A percentile compares a stretch with the other conserved stretches of the same genome.
These are phyloP conservation scores for Drosophila kuntzei DNA, from an alignment of 2,888 invertebrate genomes.

Conservation along the genomic window DNA sequence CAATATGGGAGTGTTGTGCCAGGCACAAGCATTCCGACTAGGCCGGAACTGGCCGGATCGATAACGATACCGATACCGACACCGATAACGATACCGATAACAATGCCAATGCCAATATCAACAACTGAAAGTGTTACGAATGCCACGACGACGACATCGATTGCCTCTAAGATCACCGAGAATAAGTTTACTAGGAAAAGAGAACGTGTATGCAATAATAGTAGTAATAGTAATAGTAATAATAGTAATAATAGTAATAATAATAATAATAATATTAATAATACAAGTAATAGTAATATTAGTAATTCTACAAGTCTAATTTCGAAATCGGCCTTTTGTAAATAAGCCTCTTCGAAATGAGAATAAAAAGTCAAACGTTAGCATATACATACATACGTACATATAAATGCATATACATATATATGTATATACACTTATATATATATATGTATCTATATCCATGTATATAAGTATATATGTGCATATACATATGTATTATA, in stretches of 20 bases:
- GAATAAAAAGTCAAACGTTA: slow-evolving; percentile 77
- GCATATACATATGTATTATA: too few species aligned
- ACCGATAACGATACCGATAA: slow-evolving; percentile 35
- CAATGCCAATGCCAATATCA: slow-evolving; percentile 23
- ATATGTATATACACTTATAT: slow-evolving; percentile 8
- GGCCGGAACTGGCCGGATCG: neutral
- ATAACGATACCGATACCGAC: slow-evolving; percentile 33
- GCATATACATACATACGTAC: slow-evolving; percentile 43
- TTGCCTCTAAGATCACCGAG: slow-evolving; percentile 76
- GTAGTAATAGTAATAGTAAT: slow-evolving; percentile 70
- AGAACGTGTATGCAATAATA: slow-evolving; percentile 85
- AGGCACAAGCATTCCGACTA: too few species aligned
- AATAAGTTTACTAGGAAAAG: slow-evolving; percentile 85
- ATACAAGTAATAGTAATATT: slow-evolving; percentile 76
- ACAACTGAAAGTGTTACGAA: neutral
- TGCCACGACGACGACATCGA: slow-evolving; percentile 28
- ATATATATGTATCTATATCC: slow-evolving; percentile 33
- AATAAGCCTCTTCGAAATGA: slow-evolving; percentile 83
- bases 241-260: slow-evolving; percentile 30
- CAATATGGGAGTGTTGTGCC: slow-evolving; percentile 19
- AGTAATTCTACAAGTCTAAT: slow-evolving; percentile 81
- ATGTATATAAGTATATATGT: slow-evolving; percentile 3
- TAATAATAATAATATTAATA: slow-evolving; percentile 59
- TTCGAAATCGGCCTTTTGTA: slow-evolving; percentile 83
- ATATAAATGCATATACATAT: slow-evolving; percentile 26